Evolutionary conservation across 2,888 invertebrate genomes (phyloP), one percentile per base, ranked within the genome.

Genomic region (Lutraria lutraria): DNA sequence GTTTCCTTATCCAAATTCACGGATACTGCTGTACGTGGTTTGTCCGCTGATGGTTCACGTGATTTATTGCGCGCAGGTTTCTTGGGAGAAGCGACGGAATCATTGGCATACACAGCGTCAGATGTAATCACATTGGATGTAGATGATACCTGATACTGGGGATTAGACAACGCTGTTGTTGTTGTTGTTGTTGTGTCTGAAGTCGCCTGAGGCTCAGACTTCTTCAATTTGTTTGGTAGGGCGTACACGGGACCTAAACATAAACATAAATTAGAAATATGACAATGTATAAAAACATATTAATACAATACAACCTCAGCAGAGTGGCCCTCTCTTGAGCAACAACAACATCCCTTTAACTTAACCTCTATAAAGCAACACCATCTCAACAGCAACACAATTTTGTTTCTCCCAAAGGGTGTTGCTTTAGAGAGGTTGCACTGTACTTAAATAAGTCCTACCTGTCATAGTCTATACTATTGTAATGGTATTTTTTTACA

Each of bases 181-280:
- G 63, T 82, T 34, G n/a, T 31, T 60, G 63, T 6, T 43, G 21
- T n/a, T 63, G 4, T 21, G 3, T 10, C 12, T 21, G 21, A 0
- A 21, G 19, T 29, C 25, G 0, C 25, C 54, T 13, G 25, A 54
- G 15, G 19, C 25, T n/a, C 34, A 0, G 29, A 34, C 63, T 34
- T 82, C 19, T 25, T 56, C 25, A 21, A 25, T 15, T 82, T 82
- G 63, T 63, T 82, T 15, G 82, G 82, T 0, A 21, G 34, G 19
- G 82, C 82, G n/a, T 82, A 82, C 43, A 82, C 63, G 31, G 34
- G 34, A 63, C 15, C 82, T 82, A 34, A 82, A 34, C n/a, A 34
- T 53, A 15, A n/a, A 25, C 52, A 81, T 16, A 52, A n/a, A 43
- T 1, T 53, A 25, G 12, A 10, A 68, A 8, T 56, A 56, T 13